Base-by-base conservation (phyloP, 2,888 invertebrate genomes). In the Selenia dentaria region DNA sequence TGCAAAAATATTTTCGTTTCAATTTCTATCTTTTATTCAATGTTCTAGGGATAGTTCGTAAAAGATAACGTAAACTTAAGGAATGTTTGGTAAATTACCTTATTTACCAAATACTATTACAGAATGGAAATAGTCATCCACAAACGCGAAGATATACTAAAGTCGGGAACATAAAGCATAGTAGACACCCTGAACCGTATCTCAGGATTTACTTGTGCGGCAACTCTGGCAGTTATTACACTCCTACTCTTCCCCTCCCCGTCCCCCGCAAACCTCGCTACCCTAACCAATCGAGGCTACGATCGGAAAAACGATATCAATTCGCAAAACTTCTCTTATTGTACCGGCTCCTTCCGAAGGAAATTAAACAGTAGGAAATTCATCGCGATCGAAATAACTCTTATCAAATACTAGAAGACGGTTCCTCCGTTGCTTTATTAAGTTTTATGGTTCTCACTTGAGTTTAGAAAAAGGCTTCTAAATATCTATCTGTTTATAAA, bases 231-330 rank as follows among this genome's bases (percentile, higher is more conserved):
- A 68, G 75, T 74, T 80, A 79, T 77, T 78, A 69, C 68, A 58
- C 52, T 55, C 64, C 58, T 40, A 40, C 37, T 11, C 18, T 11
- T 45, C 57, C 48, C 35, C 46, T 54, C 10, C 34, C 9, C 25
- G 24, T n/a, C 8, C n/a, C n/a, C n/a, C n/a, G n/a, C n/a, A n/a
- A 22, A 10, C 56, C 59, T 5, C 26, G 6, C 27, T 35, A 25
- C 31, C 48, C 49, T 51, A 51, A 57, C 54, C 64, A 63, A 67
- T 69, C 62, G 64, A 66, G 67, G 67, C 66, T 67, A 61, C 64
- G 68, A 79, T 78, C 70, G 74, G 66, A 63, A 78, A 80, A 62
- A 66, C 72, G 77, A 82, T 80, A 82, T 76, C 74, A 72, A 76
- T 79, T 72, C 71, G 61, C 59, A 67, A 67, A 78, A 74, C 58